Percentiles rank a stretch among this genome's conserved stretches.
Conservation (phyloP, 2,113 vertebrate genomes). For the Campylomormyrus numenius region DNA sequence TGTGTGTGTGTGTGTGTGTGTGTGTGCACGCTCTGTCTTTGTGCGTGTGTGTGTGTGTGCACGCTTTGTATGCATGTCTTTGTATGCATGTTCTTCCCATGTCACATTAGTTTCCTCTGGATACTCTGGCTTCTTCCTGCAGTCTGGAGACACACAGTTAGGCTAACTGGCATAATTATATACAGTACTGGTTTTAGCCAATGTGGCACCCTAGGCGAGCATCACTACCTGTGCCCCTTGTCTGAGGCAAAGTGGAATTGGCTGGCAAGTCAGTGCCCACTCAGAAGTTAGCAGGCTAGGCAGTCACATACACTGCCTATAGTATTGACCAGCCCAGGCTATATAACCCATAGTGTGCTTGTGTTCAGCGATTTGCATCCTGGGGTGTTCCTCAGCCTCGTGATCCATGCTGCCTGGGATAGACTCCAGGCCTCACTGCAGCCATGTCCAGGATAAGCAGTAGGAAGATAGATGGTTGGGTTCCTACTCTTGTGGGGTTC, state of each 20-base stretch:
- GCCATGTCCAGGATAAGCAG: background rate
- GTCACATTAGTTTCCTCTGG: background rate
- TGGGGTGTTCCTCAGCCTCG: background rate
- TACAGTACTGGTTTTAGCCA: background rate
- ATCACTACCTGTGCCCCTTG: background rate
- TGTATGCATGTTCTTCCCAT: background rate
- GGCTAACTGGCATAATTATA: background rate
- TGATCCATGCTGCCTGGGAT: background rate
- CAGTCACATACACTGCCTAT: background rate
- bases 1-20: background rate
- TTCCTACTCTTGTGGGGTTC: conserved; percentile 1
- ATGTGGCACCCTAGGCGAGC: background rate
- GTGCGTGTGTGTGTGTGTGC: background rate
- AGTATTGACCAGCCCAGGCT: background rate
- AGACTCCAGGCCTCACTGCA: background rate
- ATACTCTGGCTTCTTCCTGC: background rate
- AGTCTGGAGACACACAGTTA: background rate
- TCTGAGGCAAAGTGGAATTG: background rate
- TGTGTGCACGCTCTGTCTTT: too few relatives aligned
- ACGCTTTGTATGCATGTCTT: background rate
- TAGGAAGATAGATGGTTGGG: background rate
- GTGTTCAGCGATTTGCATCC: background rate
- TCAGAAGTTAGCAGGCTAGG: background rate
- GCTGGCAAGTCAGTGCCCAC: background rate
- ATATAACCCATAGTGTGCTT: background rate